Evolutionary conservation across 53 echinoderm and acorn worm genomes (phyloP).

Genomic region (Apostichopus leukothele): DNA sequence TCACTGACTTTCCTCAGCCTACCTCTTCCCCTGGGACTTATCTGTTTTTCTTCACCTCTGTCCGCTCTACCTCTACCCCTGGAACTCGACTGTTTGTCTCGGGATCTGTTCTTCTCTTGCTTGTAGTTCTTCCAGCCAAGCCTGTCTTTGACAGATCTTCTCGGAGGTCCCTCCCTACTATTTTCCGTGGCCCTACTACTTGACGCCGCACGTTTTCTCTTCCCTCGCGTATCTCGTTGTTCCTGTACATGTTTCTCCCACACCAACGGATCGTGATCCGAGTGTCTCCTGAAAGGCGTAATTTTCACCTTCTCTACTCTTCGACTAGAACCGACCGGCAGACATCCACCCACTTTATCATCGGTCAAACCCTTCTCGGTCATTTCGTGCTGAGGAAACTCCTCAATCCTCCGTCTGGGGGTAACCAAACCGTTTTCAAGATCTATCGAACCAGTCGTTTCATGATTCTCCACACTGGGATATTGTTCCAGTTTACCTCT

Average conservation of each 20-base stretch:
- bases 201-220: too few species aligned
- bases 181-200: slow-evolving; percentile 1
- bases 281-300: not conserved
- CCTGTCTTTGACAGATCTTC: slow-evolving; percentile 30
- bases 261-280: not conserved
- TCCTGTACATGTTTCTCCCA: too few species aligned
- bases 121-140: slow-evolving; percentile 6
- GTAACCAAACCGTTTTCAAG: not conserved
- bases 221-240: too few species aligned
- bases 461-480: not conserved
- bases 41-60: not conserved
- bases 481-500: not conserved
- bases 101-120: not conserved
- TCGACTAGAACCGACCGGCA: not conserved
- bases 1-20: not conserved
- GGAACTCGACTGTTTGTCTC: not conserved
- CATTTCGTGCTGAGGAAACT: not conserved
- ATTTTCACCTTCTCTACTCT: not conserved
- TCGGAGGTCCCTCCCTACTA: not conserved
- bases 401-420: not conserved
- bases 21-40: not conserved
- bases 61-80: not conserved
- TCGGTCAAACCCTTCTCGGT: not conserved
- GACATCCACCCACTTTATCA: not conserved
- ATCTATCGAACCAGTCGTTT: not conserved